Evolutionary conservation across 2,888 invertebrate genomes (phyloP).

Genomic region (Cephus runcator): DNA sequence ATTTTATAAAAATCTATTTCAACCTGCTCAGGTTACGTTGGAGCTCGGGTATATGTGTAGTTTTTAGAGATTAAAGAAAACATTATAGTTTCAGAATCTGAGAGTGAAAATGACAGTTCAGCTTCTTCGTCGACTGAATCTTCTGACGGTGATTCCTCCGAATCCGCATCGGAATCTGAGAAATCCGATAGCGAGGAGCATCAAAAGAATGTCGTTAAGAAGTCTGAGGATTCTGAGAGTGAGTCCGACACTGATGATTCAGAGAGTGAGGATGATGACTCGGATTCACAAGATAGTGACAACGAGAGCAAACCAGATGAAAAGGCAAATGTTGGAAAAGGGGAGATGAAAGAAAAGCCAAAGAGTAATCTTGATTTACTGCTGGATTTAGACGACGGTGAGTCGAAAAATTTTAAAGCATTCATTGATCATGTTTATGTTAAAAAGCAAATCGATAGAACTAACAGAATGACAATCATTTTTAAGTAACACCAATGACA

Average conservation of each 20-base stretch:
- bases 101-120: slow-evolving; percentile 65
- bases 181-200: slow-evolving; percentile 29
- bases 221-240: slow-evolving; percentile 47
- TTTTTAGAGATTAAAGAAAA: slow-evolving; percentile 18
- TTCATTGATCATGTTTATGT: background rate
- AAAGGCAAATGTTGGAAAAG: slow-evolving; percentile 48
- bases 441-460: background rate
- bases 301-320: slow-evolving; percentile 33
- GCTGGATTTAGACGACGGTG: slow-evolving; percentile 81
- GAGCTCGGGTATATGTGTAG: slow-evolving; percentile 1
- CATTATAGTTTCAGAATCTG: slow-evolving; percentile 40
- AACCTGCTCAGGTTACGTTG: background rate
- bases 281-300: slow-evolving; percentile 43
- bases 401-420: slow-evolving; percentile 45
- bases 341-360: slow-evolving; percentile 64
- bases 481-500: slow-evolving; percentile 71
- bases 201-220: slow-evolving; percentile 36
- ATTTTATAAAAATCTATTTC: background rate
- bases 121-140: slow-evolving; percentile 53
- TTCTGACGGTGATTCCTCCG: slow-evolving; percentile 52
- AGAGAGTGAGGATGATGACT: slow-evolving; percentile 47
- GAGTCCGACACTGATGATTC: slow-evolving; percentile 54
- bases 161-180: slow-evolving; percentile 55
- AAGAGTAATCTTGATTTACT: slow-evolving; percentile 83
- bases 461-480: slow-evolving; percentile 9